Percentiles rank a stretch among this genome's conserved stretches.
Conservation (phyloP, 2,113 vertebrate species). For the Pampusana beccarii region DNA sequence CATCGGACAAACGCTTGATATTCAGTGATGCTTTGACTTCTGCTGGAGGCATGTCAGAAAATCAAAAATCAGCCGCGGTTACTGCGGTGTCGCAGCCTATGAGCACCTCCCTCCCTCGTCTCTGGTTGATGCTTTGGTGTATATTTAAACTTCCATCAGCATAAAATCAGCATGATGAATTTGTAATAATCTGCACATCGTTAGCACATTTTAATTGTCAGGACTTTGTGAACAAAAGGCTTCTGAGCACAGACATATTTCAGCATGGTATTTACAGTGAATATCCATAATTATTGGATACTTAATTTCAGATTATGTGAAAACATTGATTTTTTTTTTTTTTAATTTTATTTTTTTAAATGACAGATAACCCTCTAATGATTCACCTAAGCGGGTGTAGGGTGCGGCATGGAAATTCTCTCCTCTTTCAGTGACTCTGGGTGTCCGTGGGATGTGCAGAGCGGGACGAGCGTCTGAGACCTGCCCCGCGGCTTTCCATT, state of each 20-base stretch:
- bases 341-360: not conserved
- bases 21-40: not conserved
- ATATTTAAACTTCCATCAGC: constrained; percentile 8
- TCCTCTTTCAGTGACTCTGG: too few relatives aligned
- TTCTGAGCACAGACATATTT: not conserved
- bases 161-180: not conserved
- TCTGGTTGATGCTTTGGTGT: not conserved
- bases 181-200: constrained; percentile 32
- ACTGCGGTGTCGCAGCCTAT: not conserved
- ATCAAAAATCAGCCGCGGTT: not conserved
- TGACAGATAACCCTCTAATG: not conserved
- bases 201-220: constrained; percentile 57
- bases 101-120: not conserved
- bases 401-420: too few relatives aligned
- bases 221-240: constrained; percentile 8
- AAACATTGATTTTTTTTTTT: not conserved
- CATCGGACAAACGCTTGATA: not conserved
- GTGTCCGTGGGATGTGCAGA: too few relatives aligned
- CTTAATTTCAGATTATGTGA: not conserved
- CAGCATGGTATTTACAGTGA: not conserved
- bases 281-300: not conserved
- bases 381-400: not conserved
- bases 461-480: too few relatives aligned
- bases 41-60: not conserved
- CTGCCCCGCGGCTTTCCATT: too few relatives aligned